These are phyloP conservation scores for Ramphastos sulfuratus DNA, from an alignment of 2,113 vertebrate genomes.

Conservation along the genomic window DNA sequence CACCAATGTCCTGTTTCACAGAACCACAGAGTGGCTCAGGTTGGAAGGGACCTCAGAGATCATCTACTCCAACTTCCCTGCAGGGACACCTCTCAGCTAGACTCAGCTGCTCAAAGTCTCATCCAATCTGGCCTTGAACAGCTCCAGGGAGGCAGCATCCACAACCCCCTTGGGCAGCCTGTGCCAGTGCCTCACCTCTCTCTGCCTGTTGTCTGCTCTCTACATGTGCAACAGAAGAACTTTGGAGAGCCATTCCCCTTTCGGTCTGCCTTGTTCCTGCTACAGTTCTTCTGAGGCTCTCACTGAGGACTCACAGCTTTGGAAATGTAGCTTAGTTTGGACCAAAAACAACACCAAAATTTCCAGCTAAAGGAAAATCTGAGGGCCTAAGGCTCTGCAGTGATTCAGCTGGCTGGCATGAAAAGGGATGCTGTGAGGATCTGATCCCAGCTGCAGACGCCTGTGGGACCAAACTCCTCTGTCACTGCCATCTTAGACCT, in stretches of 20 bases:
- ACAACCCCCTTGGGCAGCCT: too few relatives aligned
- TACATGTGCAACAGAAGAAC: background rate
- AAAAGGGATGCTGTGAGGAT: background rate
- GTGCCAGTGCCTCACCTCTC: too few relatives aligned
- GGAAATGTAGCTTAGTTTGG: background rate
- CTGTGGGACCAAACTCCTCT: background rate
- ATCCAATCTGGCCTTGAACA: too few relatives aligned
- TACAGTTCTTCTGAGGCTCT: background rate
- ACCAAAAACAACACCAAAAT: background rate
- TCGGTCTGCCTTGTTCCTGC: background rate
- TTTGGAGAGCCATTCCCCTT: background rate
- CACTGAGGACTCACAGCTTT: background rate
- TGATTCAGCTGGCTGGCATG: background rate
- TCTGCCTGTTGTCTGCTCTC: too few relatives aligned
- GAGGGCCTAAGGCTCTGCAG: background rate
- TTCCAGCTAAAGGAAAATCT: background rate
- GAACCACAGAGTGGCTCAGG: too few relatives aligned
- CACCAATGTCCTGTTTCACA: background rate
- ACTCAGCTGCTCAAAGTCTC: too few relatives aligned
- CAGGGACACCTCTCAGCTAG: too few relatives aligned
- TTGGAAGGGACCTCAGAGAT: too few relatives aligned
- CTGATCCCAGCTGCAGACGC: background rate
- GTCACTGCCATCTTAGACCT: background rate
- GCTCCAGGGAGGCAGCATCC: too few relatives aligned
- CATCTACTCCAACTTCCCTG: too few relatives aligned